These are phyloP conservation scores for Lomographa bimaculata DNA, from an alignment of 2,888 invertebrate species.

Conservation along the genomic window DNA sequence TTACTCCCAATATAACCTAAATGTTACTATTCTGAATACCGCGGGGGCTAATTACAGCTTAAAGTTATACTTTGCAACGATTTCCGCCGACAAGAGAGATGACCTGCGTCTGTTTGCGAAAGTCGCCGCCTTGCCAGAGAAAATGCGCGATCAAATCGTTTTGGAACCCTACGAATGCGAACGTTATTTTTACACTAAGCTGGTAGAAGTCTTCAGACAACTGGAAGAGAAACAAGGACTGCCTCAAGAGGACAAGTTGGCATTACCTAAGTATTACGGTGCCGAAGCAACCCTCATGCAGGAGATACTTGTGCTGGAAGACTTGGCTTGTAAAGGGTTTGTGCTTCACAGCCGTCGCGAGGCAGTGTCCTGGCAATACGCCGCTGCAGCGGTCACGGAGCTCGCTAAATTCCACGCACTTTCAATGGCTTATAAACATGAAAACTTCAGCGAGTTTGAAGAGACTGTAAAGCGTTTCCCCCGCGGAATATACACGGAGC, in stretches of 20 bases:
- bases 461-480: not conserved
- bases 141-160: not conserved
- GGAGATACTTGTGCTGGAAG: constrained; percentile 5
- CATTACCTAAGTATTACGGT: constrained; percentile 2
- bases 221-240: constrained; percentile 7
- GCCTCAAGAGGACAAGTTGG: not conserved
- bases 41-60: constrained; percentile 2
- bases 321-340: constrained; percentile 4
- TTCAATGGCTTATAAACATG: constrained; percentile 3
- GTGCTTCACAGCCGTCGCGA: not conserved
- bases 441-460: not conserved
- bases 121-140: not conserved
- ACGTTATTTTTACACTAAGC: not conserved
- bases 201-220: constrained; percentile 1
- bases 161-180: not conserved
- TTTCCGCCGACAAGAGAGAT: not conserved
- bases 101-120: constrained; percentile 8
- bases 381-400: constrained; percentile 6
- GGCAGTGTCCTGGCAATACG: constrained; percentile 5
- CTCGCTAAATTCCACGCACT: constrained; percentile 11
- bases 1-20: not conserved
- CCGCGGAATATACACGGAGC: not conserved
- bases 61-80: not conserved
- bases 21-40: not conserved
- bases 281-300: not conserved